Evolutionary conservation across 2,113 vertebrate species (phyloP), one percentile per base, ranked within the genome.

Genomic region (Urocolius indicus): DNA sequence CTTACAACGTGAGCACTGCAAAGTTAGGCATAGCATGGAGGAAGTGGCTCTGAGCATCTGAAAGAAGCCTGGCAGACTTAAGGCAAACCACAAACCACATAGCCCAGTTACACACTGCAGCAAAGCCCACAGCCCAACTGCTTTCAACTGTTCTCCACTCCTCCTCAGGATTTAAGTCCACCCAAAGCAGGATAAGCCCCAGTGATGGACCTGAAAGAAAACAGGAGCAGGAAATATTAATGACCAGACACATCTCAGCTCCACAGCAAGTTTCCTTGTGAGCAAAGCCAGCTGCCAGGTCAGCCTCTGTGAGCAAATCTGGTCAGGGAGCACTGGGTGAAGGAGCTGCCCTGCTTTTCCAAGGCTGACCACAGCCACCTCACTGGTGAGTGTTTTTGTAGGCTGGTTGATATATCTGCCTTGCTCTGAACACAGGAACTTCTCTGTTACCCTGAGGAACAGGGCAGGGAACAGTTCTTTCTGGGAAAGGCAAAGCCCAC

Each of bases 1-100:
- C 26, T 49, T 15, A 26, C 7, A 62, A 30, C 41, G 55, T 22
- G 58, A 52, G 51, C 45, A 29, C 29, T 41, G 38, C n/a, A 16
- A 59, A 41, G 52, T 27, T 23, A 36, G 1, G 0, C 1, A 15
- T 41, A 11, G 9, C 32, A 15, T 4, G 16, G 10, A 68, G 20
- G 36, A 73, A n/a, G 61, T 34, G 6, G 19, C 38, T 85, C 77
- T 61, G 58, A 52, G n/a, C 10, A 2, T 7, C 17, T 6, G 8
- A n/a, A 58, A 76, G 57, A 65, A 63, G 46, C 29, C 26, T 65
- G 52, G 38, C 18, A 77, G 41, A 29, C 23, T 5, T 27, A 18
- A 43, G 81, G 27, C 10, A 41, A 52, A 32, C 6, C 26, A 54
- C 26, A 54, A 49, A 43, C 34, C 67, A 61, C 26, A 29, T 23